A percentile compares a stretch with the other conserved stretches of the same genome.
These are phyloP conservation scores for Heliocidaris tuberculata DNA, from an alignment of 35 echinoderm and acorn worm genomes.

Conservation along the genomic window DNA sequence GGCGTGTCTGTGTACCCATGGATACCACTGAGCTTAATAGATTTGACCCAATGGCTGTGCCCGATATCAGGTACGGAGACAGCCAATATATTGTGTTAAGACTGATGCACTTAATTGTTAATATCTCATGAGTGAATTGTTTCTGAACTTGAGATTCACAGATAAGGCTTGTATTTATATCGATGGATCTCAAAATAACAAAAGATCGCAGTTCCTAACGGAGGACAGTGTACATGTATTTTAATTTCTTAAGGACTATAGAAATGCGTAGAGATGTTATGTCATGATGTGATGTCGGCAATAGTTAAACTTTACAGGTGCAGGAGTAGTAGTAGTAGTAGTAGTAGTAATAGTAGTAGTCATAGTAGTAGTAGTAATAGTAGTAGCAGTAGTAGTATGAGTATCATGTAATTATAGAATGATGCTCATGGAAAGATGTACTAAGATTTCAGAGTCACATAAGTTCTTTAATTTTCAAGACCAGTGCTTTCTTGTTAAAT, in stretches of 20 bases:
- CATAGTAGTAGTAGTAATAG: background rate
- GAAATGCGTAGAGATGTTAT: background rate
- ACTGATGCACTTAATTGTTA: background rate
- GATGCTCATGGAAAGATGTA: no score
- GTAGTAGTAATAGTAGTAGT: background rate
- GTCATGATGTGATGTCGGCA: no score
- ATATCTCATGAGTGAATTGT: background rate
- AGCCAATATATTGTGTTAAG: background rate
- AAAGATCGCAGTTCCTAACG: no score
- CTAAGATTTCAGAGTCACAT: no score
- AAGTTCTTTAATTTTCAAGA: no score
- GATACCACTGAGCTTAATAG: conserved; percentile 62
- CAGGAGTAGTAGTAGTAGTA: background rate
- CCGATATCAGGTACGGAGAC: conserved; percentile 72
- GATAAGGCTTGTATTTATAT: no score
- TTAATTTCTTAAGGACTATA: background rate
- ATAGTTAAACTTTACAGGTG: background rate
- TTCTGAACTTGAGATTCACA: no score
- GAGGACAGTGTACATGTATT: no score
- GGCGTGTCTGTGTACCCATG: conserved; percentile 89
- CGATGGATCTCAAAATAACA: no score
- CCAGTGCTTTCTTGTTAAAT: no score
- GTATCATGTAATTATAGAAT: no score
- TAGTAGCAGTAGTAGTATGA: no score
- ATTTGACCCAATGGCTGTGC: conserved; percentile 88